These are phyloP conservation scores for Arge pagana DNA, from an alignment of 2,888 invertebrate species.

Conservation along the genomic window DNA sequence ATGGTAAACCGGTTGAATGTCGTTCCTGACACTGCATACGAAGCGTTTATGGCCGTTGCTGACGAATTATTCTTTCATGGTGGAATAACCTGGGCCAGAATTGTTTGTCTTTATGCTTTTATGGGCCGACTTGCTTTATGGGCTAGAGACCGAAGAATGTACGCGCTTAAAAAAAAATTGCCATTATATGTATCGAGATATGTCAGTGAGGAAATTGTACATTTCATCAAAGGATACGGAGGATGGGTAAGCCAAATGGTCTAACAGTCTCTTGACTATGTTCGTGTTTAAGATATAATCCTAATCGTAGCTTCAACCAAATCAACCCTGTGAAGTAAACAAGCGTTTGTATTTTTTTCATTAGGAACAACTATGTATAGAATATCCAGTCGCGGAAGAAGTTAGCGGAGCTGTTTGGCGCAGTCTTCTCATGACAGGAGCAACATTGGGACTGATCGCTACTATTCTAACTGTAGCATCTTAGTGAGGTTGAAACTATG, in stretches of 20 bases:
- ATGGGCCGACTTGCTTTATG: slow-evolving; percentile 56
- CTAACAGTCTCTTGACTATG: too few species aligned
- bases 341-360: slow-evolving; percentile 16
- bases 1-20: slow-evolving; percentile 58
- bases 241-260: slow-evolving; percentile 62
- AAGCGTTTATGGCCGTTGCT: slow-evolving; percentile 56
- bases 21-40: slow-evolving; percentile 55
- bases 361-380: slow-evolving; percentile 54
- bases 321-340: too few species aligned
- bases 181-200: slow-evolving; percentile 57
- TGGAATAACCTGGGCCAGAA: slow-evolving; percentile 57
- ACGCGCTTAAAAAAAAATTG: slow-evolving; percentile 50
- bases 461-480: slow-evolving; percentile 55
- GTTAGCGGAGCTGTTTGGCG: slow-evolving; percentile 55
- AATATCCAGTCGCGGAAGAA: slow-evolving; percentile 55
- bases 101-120: slow-evolving; percentile 57
- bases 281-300: too few species aligned
- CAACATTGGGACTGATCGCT: slow-evolving; percentile 53
- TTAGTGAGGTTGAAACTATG: slow-evolving; percentile 29
- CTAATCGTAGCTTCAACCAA: too few species aligned
- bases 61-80: slow-evolving; percentile 58
- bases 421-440: slow-evolving; percentile 54
- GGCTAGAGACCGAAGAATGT: slow-evolving; percentile 54
- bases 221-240: slow-evolving; percentile 57
- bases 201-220: slow-evolving; percentile 55